Conservation (phyloP, 2,113 vertebrate genomes). For the Aramus guarauna region DNA sequence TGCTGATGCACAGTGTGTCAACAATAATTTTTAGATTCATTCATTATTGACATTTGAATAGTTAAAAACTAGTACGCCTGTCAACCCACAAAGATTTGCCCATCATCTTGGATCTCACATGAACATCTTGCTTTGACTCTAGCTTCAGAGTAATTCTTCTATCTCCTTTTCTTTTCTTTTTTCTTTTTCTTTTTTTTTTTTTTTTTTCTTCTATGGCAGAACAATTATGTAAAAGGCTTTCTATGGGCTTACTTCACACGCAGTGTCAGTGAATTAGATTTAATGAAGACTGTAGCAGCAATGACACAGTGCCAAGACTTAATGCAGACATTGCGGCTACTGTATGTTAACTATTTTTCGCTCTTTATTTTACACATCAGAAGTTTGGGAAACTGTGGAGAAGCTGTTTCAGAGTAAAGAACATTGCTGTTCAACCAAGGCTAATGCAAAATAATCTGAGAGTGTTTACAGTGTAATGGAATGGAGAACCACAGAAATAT, state of each 20-base stretch:
- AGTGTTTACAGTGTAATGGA: not conserved
- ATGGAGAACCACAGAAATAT: not conserved
- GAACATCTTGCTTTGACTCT: not conserved
- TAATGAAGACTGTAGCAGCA: slow-evolving; percentile 16
- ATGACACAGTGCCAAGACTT: not conserved
- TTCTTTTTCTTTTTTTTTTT: too few species aligned
- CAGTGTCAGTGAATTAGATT: slow-evolving; percentile 9
- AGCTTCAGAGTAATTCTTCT: not conserved
- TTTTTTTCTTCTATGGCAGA: not conserved
- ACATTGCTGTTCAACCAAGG: not conserved
- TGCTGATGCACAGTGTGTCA: not conserved
- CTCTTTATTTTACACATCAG: slow-evolving; percentile 5
- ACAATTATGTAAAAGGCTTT: not conserved
- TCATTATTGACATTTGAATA: not conserved
- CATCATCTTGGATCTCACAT: not conserved
- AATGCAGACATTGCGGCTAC: not conserved
- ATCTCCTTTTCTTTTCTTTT: too few species aligned
- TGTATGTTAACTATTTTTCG: not conserved
- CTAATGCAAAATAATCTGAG: slow-evolving; percentile 18
- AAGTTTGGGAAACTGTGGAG: not conserved
- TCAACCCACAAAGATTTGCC: not conserved
- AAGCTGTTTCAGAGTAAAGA: not conserved
- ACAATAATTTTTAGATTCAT: not conserved
- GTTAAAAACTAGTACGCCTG: not conserved
- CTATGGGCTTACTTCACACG: not conserved